Evolutionary conservation across 2,113 vertebrate species (phyloP).

Genomic region (Oenanthe oenanthe): DNA sequence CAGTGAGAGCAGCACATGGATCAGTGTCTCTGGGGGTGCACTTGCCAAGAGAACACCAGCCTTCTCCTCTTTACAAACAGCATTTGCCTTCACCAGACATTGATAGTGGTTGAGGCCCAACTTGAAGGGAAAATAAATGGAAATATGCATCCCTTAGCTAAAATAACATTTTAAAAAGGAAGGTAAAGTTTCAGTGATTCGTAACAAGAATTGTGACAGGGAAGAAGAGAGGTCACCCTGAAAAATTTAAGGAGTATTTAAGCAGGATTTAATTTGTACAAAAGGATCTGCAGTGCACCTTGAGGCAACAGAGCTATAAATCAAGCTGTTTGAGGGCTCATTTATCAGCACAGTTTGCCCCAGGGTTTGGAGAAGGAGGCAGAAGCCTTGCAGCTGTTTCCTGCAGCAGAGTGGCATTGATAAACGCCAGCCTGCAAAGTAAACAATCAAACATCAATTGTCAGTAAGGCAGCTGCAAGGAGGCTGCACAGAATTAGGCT

Average conservation of each 20-base stretch:
- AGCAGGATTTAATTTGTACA: slow-evolving; percentile 53
- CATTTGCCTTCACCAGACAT: neutral
- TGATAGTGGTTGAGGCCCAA: neutral
- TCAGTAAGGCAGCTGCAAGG: neutral
- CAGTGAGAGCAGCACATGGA: neutral
- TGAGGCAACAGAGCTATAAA: slow-evolving; percentile 44
- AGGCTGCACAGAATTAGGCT: neutral
- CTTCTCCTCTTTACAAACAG: neutral
- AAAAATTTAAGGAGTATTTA: slow-evolving; percentile 56
- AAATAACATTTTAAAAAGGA: slow-evolving; percentile 31
- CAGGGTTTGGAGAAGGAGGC: slow-evolving; percentile 1
- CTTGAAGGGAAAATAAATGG: neutral
- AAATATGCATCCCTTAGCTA: neutral
- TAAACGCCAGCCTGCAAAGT: slow-evolving; percentile 31
- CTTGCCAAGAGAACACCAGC: accelerated
- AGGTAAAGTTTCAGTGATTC: neutral
- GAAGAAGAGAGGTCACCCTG: slow-evolving; percentile 52
- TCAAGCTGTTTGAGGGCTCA: slow-evolving; percentile 55
- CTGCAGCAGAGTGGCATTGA: slow-evolving; percentile 28
- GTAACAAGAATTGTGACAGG: neutral
- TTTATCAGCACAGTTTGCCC: slow-evolving; percentile 40
- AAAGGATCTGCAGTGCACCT: slow-evolving; percentile 41
- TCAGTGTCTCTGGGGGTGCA: neutral
- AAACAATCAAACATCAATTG: slow-evolving; percentile 52
- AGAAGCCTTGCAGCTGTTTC: slow-evolving; percentile 36